Percentiles rank a stretch among this genome's conserved stretches.
Conservation (phyloP, 2,113 vertebrate genomes). For the Accipiter virgatus region DNA sequence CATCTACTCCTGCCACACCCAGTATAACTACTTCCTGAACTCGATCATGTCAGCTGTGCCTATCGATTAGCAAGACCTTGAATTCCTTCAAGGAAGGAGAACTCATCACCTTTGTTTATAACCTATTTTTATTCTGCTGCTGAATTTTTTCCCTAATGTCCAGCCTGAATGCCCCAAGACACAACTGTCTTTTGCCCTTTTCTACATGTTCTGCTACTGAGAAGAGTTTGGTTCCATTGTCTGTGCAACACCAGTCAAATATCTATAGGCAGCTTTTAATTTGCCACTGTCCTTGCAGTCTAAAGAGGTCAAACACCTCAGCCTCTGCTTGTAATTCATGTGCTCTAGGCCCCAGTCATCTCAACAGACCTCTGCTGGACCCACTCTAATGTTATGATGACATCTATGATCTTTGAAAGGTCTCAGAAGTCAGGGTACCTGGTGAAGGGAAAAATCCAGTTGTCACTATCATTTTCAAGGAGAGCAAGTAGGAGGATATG, state of each 20-base stretch:
- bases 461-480: not conserved
- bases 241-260: no score
- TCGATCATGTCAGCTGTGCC: not conserved
- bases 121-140: accelerated
- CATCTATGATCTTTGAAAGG: not conserved
- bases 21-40: no score
- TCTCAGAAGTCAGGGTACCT: not conserved
- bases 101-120: not conserved
- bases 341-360: not conserved
- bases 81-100: not conserved
- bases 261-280: not conserved
- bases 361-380: not conserved
- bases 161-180: not conserved
- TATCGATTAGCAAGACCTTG: not conserved
- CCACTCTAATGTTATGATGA: not conserved
- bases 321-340: not conserved
- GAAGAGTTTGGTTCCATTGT: not conserved
- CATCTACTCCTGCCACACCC: not conserved
- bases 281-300: not conserved
- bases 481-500: not conserved
- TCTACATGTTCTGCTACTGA: not conserved
- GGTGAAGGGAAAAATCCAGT: not conserved
- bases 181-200: not conserved
- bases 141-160: not conserved
- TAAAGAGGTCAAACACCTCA: not conserved